Base-by-base conservation (phyloP, 1,140 invertebrate genomes). In the Drosophila kohkoa region DNA sequence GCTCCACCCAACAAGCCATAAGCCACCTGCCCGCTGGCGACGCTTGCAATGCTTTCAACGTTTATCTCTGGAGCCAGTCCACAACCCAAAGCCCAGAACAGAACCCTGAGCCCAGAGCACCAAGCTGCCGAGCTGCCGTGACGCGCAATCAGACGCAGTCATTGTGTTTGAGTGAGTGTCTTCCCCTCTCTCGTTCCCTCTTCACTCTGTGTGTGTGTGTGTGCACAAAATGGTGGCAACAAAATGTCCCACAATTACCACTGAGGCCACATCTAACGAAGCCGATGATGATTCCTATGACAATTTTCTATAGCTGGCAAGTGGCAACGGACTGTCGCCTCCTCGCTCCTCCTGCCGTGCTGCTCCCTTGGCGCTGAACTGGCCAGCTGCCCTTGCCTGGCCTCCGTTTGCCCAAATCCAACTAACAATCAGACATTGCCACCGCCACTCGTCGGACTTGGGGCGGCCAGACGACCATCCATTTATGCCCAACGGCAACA, bases 231-330 rank as follows among this genome's bases (percentile, higher is more conserved):
- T 87, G 88, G 88, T 89, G 85, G 85, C 86, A 89, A 91, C 86
- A 87, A 91, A 91, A 91, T 91, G 90, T 89, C 90, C 90, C 90
- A 89, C 90, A 91, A 91, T 91, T 91, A 91, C 90, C 86, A 87
- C 90, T 88, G 76, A 90, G 90, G 90, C 90, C 90, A 91, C 89
- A 91, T 91, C 90, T 91, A 91, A 91, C 90, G 90, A 91, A 88
- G 83, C 90, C 90, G 90, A 89, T 87, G 89, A 91, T 91, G 89
- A 91, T 91, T 91, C 85, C 89, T 91, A 91, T 91, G 89, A 89
- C 89, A 91, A 91, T 91, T 91, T 91, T 88, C 83, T 88, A 89
- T 83, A 88, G 85, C 83, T 89, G 85, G 85, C 83, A 88, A 88
- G 83, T 88, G 83, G 83, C 83, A 88, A 78, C 70, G 71, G 77